Conservation (phyloP, 2,113 vertebrate species). For the Apaloderma vittatum region DNA sequence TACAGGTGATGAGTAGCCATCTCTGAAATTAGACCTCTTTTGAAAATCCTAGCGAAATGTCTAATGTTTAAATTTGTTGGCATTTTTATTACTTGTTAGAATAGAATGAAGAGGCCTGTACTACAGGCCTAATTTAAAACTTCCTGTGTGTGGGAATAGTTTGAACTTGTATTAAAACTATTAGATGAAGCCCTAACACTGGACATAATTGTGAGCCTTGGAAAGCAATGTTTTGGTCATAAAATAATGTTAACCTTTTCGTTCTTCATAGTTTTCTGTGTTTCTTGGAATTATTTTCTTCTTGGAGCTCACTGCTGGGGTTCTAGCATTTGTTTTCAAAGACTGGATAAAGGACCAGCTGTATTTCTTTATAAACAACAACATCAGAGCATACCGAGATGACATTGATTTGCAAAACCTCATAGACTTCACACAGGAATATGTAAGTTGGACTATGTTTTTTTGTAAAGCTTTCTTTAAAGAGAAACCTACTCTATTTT, state of each 20-base stretch:
- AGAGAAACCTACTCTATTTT: background rate
- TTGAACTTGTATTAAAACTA: slow-evolving; percentile 13
- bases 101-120: background rate
- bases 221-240: background rate
- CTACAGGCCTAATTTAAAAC: background rate
- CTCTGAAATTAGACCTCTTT: background rate
- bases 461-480: background rate
- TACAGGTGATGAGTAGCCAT: background rate
- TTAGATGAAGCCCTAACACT: background rate
- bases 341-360: slow-evolving; percentile 99
- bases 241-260: background rate
- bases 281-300: slow-evolving; percentile 99
- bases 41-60: background rate
- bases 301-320: slow-evolving; percentile 96
- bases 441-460: slow-evolving; percentile 83
- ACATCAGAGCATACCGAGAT: slow-evolving; percentile 96
- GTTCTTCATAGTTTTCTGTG: slow-evolving; percentile 90
- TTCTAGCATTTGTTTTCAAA: slow-evolving; percentile 98
- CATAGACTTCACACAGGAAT: slow-evolving; percentile 99
- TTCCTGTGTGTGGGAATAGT: background rate
- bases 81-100: slow-evolving; percentile 52
- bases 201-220: background rate
- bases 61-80: background rate
- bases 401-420: slow-evolving; percentile 99
- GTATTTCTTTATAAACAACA: slow-evolving; percentile 99